phyloP scores from a whole-genome alignment of 1,140 invertebrate species.

The Harpegnathos saltator region DNA sequence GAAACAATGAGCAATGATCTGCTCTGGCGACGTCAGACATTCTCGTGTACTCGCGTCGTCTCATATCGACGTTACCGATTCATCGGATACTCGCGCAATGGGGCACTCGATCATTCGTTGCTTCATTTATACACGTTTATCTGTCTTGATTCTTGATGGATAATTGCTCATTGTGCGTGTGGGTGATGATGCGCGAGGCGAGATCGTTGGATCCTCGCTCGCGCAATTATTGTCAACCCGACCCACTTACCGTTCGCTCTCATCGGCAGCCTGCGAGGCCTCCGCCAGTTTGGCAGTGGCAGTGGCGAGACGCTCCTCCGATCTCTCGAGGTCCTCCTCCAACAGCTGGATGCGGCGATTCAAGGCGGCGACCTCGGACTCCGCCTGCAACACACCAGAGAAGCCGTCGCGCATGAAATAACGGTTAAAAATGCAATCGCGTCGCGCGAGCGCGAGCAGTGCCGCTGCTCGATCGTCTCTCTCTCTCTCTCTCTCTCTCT shows the following conservation, averaged over 20 bases:
- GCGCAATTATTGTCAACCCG: no score
- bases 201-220: conserved; percentile 7
- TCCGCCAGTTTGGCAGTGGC: conserved; percentile 99
- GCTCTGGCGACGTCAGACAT: background rate
- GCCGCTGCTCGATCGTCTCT: no score
- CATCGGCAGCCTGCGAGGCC: conserved; percentile 99
- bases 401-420: background rate
- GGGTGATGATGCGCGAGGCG: background rate
- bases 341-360: conserved; percentile 99
- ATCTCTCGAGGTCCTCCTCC: conserved; percentile 99
- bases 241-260: conserved; percentile 99
- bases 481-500: no score
- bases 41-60: background rate
- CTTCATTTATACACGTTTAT: no score
- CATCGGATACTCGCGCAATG: background rate
- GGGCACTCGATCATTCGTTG: no score
- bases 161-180: conserved; percentile 24
- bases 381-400: conserved; percentile 91
- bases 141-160: no score
- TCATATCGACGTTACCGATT: background rate
- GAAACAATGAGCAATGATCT: conserved; percentile 34
- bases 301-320: conserved; percentile 98
- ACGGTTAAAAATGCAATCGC: no score
- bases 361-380: conserved; percentile 98
- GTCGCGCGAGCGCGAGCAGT: no score